phyloP scores from a whole-genome alignment of 2,888 invertebrate genomes.

The Eustalomyia histrio region DNA sequence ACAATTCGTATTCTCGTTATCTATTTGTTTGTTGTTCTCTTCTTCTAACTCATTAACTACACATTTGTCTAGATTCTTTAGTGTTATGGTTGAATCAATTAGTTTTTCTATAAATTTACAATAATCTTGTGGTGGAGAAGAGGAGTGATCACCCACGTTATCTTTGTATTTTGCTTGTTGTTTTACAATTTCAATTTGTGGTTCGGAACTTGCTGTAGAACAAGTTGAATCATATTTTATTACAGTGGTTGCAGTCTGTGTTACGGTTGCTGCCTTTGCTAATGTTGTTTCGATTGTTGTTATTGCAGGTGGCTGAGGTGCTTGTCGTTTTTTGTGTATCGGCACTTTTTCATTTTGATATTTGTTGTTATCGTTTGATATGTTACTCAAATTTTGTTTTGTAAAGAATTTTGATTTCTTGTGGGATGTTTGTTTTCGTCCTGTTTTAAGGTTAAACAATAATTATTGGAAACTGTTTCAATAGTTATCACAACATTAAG shows the following conservation, averaged over 20 bases:
- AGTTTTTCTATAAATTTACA: conserved; percentile 69
- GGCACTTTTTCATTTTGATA: conserved; percentile 30
- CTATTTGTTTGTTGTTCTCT: background rate
- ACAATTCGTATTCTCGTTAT: background rate
- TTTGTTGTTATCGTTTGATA: conserved; percentile 27
- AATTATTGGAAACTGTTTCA: background rate
- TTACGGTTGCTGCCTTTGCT: conserved; percentile 48
- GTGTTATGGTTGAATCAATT: conserved; percentile 51
- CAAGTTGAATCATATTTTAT: background rate
- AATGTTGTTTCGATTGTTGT: conserved; percentile 14
- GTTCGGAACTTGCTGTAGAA: conserved; percentile 6
- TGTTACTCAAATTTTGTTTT: conserved; percentile 28
- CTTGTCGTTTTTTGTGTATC: conserved; percentile 67
- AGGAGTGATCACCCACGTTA: conserved; percentile 61
- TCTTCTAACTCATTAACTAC: background rate
- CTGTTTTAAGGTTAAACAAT: conserved; percentile 45
- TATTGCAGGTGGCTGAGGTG: conserved; percentile 67
- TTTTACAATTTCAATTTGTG: background rate
- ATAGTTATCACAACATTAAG: background rate
- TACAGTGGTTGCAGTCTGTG: conserved; percentile 46
- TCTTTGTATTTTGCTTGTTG: conserved; percentile 27
- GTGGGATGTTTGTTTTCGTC: conserved; percentile 35
- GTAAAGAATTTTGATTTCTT: conserved; percentile 64
- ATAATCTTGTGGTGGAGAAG: conserved; percentile 60
- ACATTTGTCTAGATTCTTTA: conserved; percentile 1